Base-by-base conservation (phyloP, 2,113 vertebrate species). In the Sinocyclocheilus rhinocerous region DNA sequence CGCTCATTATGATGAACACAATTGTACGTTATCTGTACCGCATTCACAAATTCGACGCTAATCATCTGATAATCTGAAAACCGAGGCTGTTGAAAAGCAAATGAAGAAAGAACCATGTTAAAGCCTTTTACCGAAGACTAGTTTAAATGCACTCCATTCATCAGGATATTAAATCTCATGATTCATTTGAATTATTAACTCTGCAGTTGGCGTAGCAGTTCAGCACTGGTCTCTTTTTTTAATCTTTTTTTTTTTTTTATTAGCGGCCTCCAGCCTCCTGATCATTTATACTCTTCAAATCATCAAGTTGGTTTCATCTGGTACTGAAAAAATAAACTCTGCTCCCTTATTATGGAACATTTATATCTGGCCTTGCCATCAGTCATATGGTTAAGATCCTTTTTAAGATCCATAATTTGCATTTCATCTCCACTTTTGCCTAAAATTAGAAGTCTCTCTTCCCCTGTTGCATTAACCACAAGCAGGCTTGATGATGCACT, bases 1-100 rank as follows among this genome's bases (percentile, higher is more conserved):
- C 16, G 18, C 10, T 55, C 36, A 89, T 86, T 83, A 85, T 72
- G 84, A 85, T 78, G 22, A 88, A 86, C 11, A 26, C 50, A 55
- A 85, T 83, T 72, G 70, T 76, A 77, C 26, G 67, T 39, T 84
- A 84, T 86, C 82, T 87, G 55, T 77, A 86, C 42, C 39, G 48
- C 55, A 67, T 61, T 88, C 76, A 86, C 57, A 70, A 75, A 80
- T 59, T 84, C 29, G 10, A 55, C 48, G 59, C 50, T 84, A 65
- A 87, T 89, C 76, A 86, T 84, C 84, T 81, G 36, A 89, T 80
- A 50, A 70, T 83, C 50, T 88, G 57, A 82, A 78, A 80, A 85
- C 33, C 15, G 79, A 45, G 29, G 50, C 76, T 39, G 77, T 39
- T 80, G 57, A 80, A 42, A 39, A 80, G 76, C 22, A 86, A 72